Conservation (phyloP, 2,888 invertebrate genomes). For the Mactromeris polynyma region DNA sequence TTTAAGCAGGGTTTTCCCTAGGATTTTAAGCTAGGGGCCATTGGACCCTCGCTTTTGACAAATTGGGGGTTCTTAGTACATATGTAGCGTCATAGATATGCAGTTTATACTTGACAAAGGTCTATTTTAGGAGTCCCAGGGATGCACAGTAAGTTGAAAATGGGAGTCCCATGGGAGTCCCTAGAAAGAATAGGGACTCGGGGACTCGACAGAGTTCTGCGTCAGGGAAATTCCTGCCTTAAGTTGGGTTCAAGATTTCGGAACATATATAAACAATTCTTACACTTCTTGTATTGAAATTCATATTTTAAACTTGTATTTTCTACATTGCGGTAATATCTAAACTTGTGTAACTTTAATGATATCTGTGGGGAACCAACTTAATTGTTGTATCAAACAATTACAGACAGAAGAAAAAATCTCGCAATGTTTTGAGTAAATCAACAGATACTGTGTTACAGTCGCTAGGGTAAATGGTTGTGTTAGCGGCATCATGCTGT, state of each 20-base stretch:
- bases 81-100: too few relatives aligned
- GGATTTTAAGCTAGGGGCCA: too few relatives aligned
- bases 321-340: not conserved
- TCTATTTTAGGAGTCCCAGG: too few relatives aligned
- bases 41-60: too few relatives aligned
- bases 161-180: too few relatives aligned
- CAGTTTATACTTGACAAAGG: too few relatives aligned
- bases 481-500: not conserved
- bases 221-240: too few relatives aligned
- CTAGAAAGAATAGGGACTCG: too few relatives aligned
- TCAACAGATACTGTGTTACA: not conserved
- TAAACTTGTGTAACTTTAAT: not conserved
- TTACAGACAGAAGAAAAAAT: constrained; percentile 33
- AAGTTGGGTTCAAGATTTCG: not conserved
- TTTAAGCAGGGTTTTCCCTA: too few relatives aligned
- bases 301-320: not conserved
- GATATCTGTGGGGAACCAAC: not conserved
- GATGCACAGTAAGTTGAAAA: too few relatives aligned
- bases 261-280: not conserved
- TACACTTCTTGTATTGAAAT: not conserved
- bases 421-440: constrained; percentile 6
- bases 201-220: too few relatives aligned
- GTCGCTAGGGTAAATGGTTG: constrained; percentile 21
- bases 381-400: not conserved
- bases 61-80: too few relatives aligned